These are phyloP conservation scores for Pyrochroa serraticornis DNA, from an alignment of 2,888 invertebrate species.

Conservation along the genomic window DNA sequence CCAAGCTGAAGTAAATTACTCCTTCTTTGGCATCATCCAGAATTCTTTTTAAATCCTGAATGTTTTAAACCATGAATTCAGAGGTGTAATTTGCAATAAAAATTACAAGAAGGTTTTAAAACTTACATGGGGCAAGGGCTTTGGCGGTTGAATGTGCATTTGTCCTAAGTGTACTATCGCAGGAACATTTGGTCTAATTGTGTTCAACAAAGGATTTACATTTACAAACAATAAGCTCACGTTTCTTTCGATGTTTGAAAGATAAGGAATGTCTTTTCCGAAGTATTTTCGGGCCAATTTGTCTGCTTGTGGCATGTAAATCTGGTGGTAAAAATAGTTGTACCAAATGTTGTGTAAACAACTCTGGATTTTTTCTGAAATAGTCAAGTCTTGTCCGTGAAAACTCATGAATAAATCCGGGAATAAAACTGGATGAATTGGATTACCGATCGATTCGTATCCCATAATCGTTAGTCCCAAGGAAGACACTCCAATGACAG, in stretches of 20 bases:
- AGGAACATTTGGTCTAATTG: constrained; percentile 6
- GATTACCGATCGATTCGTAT: constrained; percentile 41
- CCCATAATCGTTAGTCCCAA: constrained; percentile 30
- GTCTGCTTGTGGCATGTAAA: constrained; percentile 2
- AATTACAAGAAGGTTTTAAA: not conserved
- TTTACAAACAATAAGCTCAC: constrained; percentile 10
- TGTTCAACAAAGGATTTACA: constrained; percentile 1
- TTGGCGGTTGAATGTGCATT: constrained; percentile 12
- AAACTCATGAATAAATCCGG: constrained; percentile 35
- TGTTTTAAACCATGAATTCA: not conserved
- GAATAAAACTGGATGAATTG: constrained; percentile 40
- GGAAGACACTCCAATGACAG: constrained; percentile 35
- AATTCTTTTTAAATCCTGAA: constrained; percentile 50
- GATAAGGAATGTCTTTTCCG: constrained; percentile 5
- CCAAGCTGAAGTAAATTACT: constrained; percentile 56
- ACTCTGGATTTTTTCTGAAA: constrained; percentile 18
- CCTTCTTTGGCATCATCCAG: constrained; percentile 53
- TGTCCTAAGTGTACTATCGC: constrained; percentile 8
- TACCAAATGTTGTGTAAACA: constrained; percentile 4
- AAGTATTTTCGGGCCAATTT: constrained; percentile 5
- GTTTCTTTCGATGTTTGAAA: constrained; percentile 9
- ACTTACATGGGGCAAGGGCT: constrained; percentile 23
- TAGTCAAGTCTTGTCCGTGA: constrained; percentile 4
- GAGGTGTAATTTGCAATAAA: not conserved
- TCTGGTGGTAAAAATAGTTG: not conserved